Conservation (phyloP, 2,888 invertebrate species). For the Cordilura impudica region DNA sequence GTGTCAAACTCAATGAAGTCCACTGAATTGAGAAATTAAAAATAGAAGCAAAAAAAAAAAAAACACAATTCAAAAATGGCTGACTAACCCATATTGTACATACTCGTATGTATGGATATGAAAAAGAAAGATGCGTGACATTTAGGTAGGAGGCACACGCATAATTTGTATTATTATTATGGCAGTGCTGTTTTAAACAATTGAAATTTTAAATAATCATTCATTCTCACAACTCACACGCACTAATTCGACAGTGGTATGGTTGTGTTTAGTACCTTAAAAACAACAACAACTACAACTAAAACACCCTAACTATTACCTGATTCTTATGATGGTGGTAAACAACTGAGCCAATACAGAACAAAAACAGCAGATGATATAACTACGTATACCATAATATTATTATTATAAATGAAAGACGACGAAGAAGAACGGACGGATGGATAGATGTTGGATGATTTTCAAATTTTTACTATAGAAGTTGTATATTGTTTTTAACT, state of each 20-base stretch:
- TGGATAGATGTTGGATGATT: background rate
- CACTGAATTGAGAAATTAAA: slow-evolving; percentile 35
- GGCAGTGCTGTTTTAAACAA: no score
- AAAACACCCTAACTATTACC: slow-evolving; percentile 14
- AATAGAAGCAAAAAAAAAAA: slow-evolving; percentile 22
- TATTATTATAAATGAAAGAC: no score
- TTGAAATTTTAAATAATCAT: slow-evolving; percentile 25
- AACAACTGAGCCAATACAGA: background rate
- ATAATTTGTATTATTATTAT: slow-evolving; percentile 37
- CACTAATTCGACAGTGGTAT: background rate
- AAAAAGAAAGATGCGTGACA: slow-evolving; percentile 13
- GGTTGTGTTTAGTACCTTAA: no score
- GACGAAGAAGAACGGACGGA: no score
- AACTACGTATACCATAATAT: background rate
- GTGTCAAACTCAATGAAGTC: slow-evolving; percentile 43
- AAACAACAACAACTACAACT: background rate
- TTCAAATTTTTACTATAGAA: slow-evolving; percentile 1
- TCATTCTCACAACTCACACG: slow-evolving; percentile 17
- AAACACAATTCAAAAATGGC: slow-evolving; percentile 62
- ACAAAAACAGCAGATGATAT: slow-evolving; percentile 20
- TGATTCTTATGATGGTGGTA: slow-evolving; percentile 4
- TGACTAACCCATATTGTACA: slow-evolving; percentile 62
- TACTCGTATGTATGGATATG: background rate
- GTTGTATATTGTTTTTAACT: slow-evolving; percentile 1
- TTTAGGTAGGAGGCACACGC: slow-evolving; percentile 39